phyloP scores from a whole-genome alignment of 2,797 vertebrate genomes.

The Mallotus villosus region DNA sequence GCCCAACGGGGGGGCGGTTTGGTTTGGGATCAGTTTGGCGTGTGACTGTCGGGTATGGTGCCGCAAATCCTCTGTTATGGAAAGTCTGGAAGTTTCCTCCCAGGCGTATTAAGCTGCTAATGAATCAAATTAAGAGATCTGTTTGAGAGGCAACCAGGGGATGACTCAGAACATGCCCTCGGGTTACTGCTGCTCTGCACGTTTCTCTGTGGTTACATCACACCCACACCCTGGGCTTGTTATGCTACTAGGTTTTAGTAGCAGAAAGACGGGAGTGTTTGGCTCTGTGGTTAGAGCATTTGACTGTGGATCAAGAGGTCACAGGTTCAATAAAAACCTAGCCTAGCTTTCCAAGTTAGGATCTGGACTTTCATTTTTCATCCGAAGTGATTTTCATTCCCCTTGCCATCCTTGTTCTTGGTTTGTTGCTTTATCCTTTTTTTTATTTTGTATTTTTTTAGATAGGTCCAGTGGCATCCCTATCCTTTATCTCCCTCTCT shows the following conservation, averaged over 20 bases:
- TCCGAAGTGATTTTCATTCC: neutral
- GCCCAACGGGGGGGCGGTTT: too few relatives aligned
- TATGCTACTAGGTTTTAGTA: too few relatives aligned
- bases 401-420: neutral
- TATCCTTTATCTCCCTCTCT: neutral
- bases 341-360: too few relatives aligned
- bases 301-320: too few relatives aligned
- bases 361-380: neutral
- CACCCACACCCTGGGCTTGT: too few relatives aligned
- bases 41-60: neutral
- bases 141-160: constrained; percentile 18
- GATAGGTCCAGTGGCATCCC: neutral
- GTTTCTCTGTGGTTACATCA: too few relatives aligned
- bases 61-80: constrained; percentile 22
- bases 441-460: neutral
- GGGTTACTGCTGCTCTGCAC: too few relatives aligned
- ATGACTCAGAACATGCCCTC: constrained; percentile 13
- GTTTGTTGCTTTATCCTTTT: neutral
- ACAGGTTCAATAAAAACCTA: too few relatives aligned
- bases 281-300: too few relatives aligned
- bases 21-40: neutral
- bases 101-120: constrained; percentile 46
- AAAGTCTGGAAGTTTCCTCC: constrained; percentile 28
- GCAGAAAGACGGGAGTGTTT: too few relatives aligned
- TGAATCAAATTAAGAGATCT: constrained; percentile 62